Evolutionary conservation across 1,140 invertebrate genomes (phyloP).

Genomic region (Proales similis): DNA sequence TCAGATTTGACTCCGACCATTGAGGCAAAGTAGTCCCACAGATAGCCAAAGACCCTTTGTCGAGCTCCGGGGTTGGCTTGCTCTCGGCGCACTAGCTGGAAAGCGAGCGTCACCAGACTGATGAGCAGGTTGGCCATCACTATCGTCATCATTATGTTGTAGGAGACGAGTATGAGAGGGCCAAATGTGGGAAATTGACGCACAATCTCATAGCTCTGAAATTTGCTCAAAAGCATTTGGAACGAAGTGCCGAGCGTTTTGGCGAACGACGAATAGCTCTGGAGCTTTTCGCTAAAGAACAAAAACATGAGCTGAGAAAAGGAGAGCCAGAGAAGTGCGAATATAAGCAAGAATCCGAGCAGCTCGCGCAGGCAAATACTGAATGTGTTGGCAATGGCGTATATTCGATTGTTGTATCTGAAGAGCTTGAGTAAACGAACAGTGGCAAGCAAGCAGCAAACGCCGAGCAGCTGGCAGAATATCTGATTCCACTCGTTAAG

Average conservation of each 20-base stretch:
- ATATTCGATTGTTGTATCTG: conserved; percentile 52
- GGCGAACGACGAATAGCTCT: background rate
- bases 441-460: conserved; percentile 55
- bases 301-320: conserved; percentile 5
- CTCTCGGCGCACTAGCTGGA: conserved; percentile 3
- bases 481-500: conserved; percentile 55
- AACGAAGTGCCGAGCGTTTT: background rate
- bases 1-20: too few species aligned
- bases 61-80: too few species aligned
- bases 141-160: conserved; percentile 9
- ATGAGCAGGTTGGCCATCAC: conserved; percentile 4
- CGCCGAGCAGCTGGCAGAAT: conserved; percentile 54
- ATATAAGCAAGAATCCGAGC: conserved; percentile 1
- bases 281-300: conserved; percentile 1
- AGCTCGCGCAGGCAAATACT: background rate
- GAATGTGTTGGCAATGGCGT: conserved; percentile 46
- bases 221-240: conserved; percentile 28
- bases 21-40: too few species aligned
- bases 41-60: too few species aligned
- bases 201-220: background rate
- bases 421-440: conserved; percentile 57
- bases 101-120: conserved; percentile 11
- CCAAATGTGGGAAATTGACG: background rate
- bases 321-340: conserved; percentile 7
- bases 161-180: conserved; percentile 5